A percentile compares a stretch with the other conserved stretches of the same genome.
phyloP scores from a whole-genome alignment of 2,113 vertebrate genomes.

The Scomber colias region DNA sequence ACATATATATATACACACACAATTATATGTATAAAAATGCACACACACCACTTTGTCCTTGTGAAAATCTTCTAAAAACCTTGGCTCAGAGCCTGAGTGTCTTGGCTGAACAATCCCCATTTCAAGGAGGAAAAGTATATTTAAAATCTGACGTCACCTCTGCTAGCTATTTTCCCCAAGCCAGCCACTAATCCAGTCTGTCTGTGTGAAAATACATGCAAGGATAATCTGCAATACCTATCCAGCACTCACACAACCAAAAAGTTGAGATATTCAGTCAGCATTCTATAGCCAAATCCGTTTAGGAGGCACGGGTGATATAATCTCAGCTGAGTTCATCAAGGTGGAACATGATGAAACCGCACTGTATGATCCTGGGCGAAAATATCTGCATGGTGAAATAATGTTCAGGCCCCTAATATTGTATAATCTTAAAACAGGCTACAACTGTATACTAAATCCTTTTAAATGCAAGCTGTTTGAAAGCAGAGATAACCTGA shows the following conservation, averaged over 20 bases:
- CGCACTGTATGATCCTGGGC: neutral
- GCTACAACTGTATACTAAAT: constrained; percentile 9
- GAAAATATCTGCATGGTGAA: constrained; percentile 19
- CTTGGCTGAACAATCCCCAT: constrained; percentile 46
- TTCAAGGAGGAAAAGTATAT: constrained; percentile 57
- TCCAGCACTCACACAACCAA: constrained; percentile 15
- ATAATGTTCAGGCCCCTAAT: constrained; percentile 8
- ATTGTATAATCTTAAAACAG: constrained; percentile 23
- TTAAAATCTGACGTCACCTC: constrained; percentile 59
- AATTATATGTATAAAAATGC: neutral
- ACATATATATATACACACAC: neutral
- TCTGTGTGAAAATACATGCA: constrained; percentile 39
- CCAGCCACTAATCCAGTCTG: constrained; percentile 53
- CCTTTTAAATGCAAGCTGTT: neutral
- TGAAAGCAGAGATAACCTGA: no score
- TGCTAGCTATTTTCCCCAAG: constrained; percentile 31
- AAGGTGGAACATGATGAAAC: constrained; percentile 18
- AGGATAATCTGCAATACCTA: constrained; percentile 61
- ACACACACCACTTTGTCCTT: constrained; percentile 43
- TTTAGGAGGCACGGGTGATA: constrained; percentile 38
- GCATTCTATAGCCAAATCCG: constrained; percentile 43
- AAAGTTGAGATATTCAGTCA: constrained; percentile 54
- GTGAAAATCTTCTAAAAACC: constrained; percentile 45
- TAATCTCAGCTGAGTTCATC: constrained; percentile 38
- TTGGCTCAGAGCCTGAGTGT: constrained; percentile 42